Percentiles rank a stretch among this genome's conserved stretches.
These are phyloP conservation scores for Coecobrya sp. DNA, from an alignment of 2,888 invertebrate genomes.

Conservation along the genomic window DNA sequence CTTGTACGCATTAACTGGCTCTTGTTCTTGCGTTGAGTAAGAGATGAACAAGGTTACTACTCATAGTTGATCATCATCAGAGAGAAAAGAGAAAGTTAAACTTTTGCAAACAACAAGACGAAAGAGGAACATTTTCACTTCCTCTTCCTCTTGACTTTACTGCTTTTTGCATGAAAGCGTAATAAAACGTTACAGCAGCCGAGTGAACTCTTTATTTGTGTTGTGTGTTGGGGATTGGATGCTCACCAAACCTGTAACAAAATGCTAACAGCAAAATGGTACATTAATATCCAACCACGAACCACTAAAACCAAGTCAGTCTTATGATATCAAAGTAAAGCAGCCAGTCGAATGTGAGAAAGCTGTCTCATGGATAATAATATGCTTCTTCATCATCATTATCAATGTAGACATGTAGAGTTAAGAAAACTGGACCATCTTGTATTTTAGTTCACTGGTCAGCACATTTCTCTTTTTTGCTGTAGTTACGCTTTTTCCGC, in stretches of 20 bases:
- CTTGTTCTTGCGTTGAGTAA: background rate
- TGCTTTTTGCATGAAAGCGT: background rate
- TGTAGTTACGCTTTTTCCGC: slow-evolving; percentile 23
- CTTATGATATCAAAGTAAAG: background rate
- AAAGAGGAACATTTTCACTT: slow-evolving; percentile 6
- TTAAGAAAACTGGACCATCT: slow-evolving; percentile 23
- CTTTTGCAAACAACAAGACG: background rate
- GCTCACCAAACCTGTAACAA: background rate
- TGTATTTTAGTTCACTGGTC: slow-evolving; percentile 1
- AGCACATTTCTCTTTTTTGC: slow-evolving; percentile 43
- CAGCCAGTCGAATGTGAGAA: slow-evolving; percentile 1
- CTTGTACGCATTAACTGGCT: background rate
- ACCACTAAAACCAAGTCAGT: background rate
- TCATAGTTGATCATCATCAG: background rate
- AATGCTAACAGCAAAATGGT: background rate
- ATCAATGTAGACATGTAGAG: background rate
- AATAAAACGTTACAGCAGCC: background rate
- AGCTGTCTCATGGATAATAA: slow-evolving; percentile 29
- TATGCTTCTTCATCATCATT: slow-evolving; percentile 19
- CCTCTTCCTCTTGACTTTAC: slow-evolving; percentile 4
- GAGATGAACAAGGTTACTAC: background rate
- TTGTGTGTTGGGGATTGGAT: background rate
- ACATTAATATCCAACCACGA: background rate
- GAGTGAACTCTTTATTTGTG: background rate
- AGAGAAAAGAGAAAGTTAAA: background rate